Evolutionary conservation across 1,140 invertebrate species (phyloP).

Genomic region (Idris sp.): DNA sequence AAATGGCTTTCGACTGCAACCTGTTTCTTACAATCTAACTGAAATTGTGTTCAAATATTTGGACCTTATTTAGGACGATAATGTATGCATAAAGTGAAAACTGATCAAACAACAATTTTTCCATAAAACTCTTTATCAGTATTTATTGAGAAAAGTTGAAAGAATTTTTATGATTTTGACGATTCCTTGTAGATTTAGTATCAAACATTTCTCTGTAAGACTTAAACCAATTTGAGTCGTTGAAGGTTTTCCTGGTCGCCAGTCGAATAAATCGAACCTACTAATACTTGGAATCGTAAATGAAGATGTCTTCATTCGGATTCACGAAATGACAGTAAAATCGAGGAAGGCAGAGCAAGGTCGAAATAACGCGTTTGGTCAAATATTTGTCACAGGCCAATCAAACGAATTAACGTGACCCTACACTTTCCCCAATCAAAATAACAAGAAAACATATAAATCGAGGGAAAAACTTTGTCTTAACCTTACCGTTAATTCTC

Average conservation of each 20-base stretch:
- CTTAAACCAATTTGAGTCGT: conserved; percentile 39
- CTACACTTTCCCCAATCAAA: conserved; percentile 61
- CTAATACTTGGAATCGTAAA: conserved; percentile 46
- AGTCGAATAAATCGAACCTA: conserved; percentile 47
- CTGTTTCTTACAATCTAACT: conserved; percentile 5
- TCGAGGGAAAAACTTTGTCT: conserved; percentile 53
- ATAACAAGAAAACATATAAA: conserved; percentile 62
- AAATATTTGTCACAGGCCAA: conserved; percentile 62
- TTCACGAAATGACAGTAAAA: conserved; percentile 41
- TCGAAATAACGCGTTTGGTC: conserved; percentile 56
- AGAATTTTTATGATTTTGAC: too few species aligned
- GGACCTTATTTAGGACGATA: conserved; percentile 11
- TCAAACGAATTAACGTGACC: conserved; percentile 62
- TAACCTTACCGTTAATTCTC: conserved; percentile 53
- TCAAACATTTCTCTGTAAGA: too few species aligned
- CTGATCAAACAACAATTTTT: too few species aligned
- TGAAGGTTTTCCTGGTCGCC: too few species aligned
- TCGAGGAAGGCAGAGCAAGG: conserved; percentile 43
- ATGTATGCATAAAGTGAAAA: too few species aligned
- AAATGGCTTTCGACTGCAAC: conserved; percentile 26
- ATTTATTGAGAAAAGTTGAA: too few species aligned
- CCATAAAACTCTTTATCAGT: too few species aligned
- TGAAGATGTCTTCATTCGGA: conserved; percentile 55
- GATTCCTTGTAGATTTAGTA: too few species aligned
- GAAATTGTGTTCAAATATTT: conserved; percentile 34